Evolutionary conservation across 2,888 invertebrate genomes (phyloP).

Genomic region (Timandra comae): DNA sequence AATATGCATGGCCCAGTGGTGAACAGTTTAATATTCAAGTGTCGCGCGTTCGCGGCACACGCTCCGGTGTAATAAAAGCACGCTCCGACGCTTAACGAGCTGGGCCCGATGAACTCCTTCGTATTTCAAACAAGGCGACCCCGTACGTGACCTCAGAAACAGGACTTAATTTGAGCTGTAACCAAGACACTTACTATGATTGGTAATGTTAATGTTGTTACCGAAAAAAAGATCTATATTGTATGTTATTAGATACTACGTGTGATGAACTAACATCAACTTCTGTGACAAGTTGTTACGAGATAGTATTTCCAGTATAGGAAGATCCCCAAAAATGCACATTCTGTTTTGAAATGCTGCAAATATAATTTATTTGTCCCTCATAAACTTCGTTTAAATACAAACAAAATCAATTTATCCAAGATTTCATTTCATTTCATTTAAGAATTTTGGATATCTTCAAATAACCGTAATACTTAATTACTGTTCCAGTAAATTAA

Average conservation of each 20-base stretch:
- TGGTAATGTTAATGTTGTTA: conserved; percentile 35
- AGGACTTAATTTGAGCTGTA: conserved; percentile 55
- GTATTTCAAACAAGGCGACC: conserved; percentile 72
- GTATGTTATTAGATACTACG: too few relatives aligned
- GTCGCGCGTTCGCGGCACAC: conserved; percentile 61
- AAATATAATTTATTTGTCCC: too few relatives aligned
- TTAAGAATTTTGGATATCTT: too few relatives aligned
- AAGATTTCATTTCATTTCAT: too few relatives aligned
- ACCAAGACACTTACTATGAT: conserved; percentile 63
- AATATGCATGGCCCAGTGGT: conserved; percentile 67
- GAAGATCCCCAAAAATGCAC: too few relatives aligned
- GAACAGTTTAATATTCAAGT: conserved; percentile 67
- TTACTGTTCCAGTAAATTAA: conserved; percentile 20
- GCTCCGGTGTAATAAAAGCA: conserved; percentile 72
- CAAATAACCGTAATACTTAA: background rate
- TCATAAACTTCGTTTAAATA: too few relatives aligned
- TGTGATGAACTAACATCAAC: too few relatives aligned
- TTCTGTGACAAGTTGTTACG: too few relatives aligned
- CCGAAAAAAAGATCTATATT: too few relatives aligned
- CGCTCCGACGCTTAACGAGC: conserved; percentile 73
- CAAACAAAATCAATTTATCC: too few relatives aligned
- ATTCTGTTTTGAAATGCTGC: too few relatives aligned
- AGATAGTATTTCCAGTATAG: too few relatives aligned
- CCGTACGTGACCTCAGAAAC: conserved; percentile 64
- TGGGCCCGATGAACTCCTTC: conserved; percentile 70